Evolutionary conservation across 2,797 vertebrate species (phyloP).

Genomic region (Bovichtus variegatus): DNA sequence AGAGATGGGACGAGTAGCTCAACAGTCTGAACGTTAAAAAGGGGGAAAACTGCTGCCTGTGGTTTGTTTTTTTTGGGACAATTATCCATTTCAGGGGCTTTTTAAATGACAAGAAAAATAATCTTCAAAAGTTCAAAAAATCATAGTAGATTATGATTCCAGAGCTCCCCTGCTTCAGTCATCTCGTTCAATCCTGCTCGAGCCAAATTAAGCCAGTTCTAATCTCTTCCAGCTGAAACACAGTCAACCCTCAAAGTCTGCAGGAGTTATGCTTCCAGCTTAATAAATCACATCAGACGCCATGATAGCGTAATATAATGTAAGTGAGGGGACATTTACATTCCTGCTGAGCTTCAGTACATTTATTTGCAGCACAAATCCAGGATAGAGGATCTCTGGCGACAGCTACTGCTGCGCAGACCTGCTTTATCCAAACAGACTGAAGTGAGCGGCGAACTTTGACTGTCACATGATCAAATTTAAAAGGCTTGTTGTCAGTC

Average conservation of each 20-base stretch:
- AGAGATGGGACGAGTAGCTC: neutral
- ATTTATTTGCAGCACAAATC: conserved; percentile 13
- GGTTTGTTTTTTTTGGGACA: too few relatives aligned
- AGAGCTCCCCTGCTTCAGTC: neutral
- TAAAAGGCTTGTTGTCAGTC: too few relatives aligned
- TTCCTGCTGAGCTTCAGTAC: neutral
- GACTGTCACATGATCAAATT: too few relatives aligned
- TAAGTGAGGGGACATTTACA: neutral
- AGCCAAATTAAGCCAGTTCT: conserved; percentile 11
- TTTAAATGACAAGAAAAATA: conserved; percentile 11
- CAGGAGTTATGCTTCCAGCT: neutral
- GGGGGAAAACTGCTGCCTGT: too few relatives aligned
- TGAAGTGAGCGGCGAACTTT: neutral
- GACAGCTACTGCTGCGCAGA: neutral
- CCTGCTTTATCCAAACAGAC: neutral
- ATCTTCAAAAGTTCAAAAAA: neutral
- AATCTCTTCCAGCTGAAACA: neutral
- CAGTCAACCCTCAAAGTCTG: neutral
- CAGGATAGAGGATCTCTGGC: neutral
- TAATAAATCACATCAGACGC: conserved; percentile 13
- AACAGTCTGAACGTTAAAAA: neutral
- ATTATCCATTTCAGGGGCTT: conserved; percentile 12
- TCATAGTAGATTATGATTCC: conserved; percentile 11
- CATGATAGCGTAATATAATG: neutral
- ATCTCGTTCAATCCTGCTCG: conserved; percentile 2